Percentiles rank a stretch among this genome's conserved stretches.
These are phyloP conservation scores for Pasiphila rectangulata DNA, from an alignment of 2,888 invertebrate genomes.

Conservation along the genomic window DNA sequence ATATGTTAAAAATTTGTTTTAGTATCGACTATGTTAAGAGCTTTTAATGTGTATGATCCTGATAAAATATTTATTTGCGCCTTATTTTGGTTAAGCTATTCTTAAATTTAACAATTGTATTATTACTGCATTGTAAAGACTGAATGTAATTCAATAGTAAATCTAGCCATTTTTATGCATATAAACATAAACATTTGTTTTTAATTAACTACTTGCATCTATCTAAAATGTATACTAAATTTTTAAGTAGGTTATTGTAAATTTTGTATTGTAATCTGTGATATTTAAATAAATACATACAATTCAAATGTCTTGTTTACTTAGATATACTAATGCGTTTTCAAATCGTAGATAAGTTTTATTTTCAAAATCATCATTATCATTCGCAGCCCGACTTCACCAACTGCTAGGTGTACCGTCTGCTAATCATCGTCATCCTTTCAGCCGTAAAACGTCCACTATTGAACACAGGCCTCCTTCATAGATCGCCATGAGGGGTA, in stretches of 20 bases:
- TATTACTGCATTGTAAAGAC: constrained; percentile 32
- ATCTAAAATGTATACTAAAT: constrained; percentile 24
- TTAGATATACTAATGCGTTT: too few species aligned
- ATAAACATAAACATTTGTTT: constrained; percentile 27
- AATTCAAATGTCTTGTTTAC: constrained; percentile 4
- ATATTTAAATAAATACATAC: constrained; percentile 49
- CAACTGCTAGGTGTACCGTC: too few species aligned
- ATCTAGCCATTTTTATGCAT: constrained; percentile 43
- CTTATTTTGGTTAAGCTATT: background rate
- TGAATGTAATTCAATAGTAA: constrained; percentile 33
- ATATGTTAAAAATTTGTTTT: background rate
- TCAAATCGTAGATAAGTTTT: too few species aligned
- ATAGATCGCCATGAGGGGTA: too few species aligned
- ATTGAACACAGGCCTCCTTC: too few species aligned
- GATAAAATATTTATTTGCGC: constrained; percentile 1
- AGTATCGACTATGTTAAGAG: background rate
- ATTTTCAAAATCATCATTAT: too few species aligned
- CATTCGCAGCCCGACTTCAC: too few species aligned
- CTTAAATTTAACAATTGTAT: background rate
- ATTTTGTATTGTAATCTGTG: constrained; percentile 66
- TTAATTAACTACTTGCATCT: too few species aligned
- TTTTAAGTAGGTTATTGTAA: constrained; percentile 45
- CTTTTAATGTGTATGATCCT: background rate
- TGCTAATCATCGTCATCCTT: too few species aligned
- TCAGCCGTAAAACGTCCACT: too few species aligned